A percentile compares a stretch with the other conserved stretches of the same genome.
Conservation (phyloP, 2,797 vertebrate species). For the Rhinophrynus dorsalis region DNA sequence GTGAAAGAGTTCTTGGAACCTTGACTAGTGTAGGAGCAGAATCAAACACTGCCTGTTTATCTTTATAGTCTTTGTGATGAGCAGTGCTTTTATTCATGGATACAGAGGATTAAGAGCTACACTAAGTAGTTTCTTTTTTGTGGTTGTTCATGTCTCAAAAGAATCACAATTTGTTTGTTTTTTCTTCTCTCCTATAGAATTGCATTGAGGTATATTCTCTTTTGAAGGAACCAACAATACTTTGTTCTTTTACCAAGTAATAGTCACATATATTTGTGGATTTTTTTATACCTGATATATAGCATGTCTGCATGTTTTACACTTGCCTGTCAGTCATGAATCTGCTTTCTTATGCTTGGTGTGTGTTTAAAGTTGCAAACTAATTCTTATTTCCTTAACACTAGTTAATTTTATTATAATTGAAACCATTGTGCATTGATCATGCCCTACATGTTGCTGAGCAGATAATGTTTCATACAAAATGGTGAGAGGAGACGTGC, state of each 20-base stretch:
- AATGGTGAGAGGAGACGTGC: conserved; percentile 38
- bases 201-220: neutral
- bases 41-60: too few relatives aligned
- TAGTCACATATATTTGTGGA: neutral
- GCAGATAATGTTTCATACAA: conserved; percentile 50
- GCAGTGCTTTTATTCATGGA: conserved; percentile 3
- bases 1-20: too few relatives aligned
- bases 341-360: neutral
- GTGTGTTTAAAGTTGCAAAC: neutral
- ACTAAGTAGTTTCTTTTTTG: neutral
- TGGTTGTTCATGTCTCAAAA: neutral
- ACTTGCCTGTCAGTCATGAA: neutral
- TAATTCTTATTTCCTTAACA: conserved; percentile 1
- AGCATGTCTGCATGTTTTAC: neutral
- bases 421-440: conserved; percentile 52
- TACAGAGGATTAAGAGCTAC: conserved; percentile 8
- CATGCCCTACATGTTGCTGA: conserved; percentile 55
- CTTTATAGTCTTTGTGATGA: neutral
- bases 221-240: conserved; percentile 10
- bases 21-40: too few relatives aligned
- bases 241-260: neutral
- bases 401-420: conserved; percentile 18
- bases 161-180: neutral
- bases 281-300: too few relatives aligned
- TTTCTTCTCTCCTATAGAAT: neutral